Base-by-base conservation (phyloP, 2,113 vertebrate genomes). In the Seriola rivoliana region DNA sequence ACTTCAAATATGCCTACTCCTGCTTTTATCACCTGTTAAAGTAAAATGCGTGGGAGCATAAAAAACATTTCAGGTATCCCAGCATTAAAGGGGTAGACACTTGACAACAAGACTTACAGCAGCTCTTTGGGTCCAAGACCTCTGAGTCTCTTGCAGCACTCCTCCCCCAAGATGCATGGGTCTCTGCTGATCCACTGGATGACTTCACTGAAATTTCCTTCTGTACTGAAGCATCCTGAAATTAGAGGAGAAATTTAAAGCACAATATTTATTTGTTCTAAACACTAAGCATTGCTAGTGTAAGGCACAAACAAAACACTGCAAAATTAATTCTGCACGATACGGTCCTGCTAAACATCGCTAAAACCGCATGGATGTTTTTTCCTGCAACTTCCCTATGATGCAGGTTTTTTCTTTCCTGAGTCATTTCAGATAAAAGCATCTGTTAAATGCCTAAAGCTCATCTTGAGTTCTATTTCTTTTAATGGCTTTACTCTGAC, bases 91-190 rank as follows among this genome's bases (percentile, higher is more conserved):
- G 50, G 40, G 29, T 29, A 29, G 29, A 29, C 29, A 29, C 29
- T 21, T 5, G 34, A 34, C 8, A 74, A 42, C 10, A 54, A 17
- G 11, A 86, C 79, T 88, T n/a, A 93, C 91, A n/a, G 60, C 34
- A 38, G 4, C 7, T 23, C 17, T 88, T 63, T 1, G 66, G n/a
- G 13, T 76, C 57, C 0, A 21, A 48, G 52, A 44, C 52, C 48
- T 46, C 54, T 48, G 17, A 3, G 34, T 21, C 68, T 62, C 78
- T 89, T 40, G 23, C 73, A 6, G 46, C 0, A 16, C 34, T 55
- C 46, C 32, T 81, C 23, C 23, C 67, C 69, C 78, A 80, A 4
- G 42, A 44, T 34, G 66, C 19, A 38, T 8, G 59, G 21, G n/a
- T 63, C 36, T 88, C 78, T 13, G 19, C 32, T 23, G 83, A 75